Conservation (phyloP, 2,797 vertebrate species). For the Spinus pinus region DNA sequence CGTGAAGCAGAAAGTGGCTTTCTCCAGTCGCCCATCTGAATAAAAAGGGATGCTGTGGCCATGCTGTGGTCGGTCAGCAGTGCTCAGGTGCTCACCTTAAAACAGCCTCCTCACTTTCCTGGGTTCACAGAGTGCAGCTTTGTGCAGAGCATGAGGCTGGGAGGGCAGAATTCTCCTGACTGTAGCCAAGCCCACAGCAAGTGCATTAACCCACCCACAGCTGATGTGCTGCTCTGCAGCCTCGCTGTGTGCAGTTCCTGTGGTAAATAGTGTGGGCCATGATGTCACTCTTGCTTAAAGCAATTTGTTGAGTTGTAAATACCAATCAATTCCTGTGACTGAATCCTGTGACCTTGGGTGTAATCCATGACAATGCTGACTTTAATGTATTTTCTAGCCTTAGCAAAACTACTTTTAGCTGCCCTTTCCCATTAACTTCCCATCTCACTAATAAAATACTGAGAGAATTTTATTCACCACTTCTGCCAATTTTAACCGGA, state of each 20-base stretch:
- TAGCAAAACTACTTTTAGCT: conserved; percentile 35
- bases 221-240: neutral
- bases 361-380: neutral
- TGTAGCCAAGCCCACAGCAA: neutral
- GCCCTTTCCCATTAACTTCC: conserved; percentile 51
- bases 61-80: neutral
- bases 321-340: conserved; percentile 42
- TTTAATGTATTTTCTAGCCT: conserved; percentile 49
- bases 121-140: neutral
- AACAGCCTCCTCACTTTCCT: neutral
- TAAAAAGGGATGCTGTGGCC: neutral
- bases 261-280: neutral
- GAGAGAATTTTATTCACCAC: conserved; percentile 5
- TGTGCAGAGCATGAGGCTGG: fast-evolving
- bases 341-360: conserved; percentile 29
- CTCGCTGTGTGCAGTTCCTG: neutral
- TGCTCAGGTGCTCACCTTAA: neutral
- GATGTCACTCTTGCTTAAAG: conserved; percentile 29
- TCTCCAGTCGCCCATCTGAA: neutral
- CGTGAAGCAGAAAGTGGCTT: neutral
- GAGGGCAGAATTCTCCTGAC: neutral
- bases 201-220: fast-evolving
- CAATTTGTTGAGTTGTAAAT: conserved; percentile 56
- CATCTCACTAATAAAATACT: conserved; percentile 32
- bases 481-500: conserved; percentile 34